These are phyloP conservation scores for Sphaerophoria taeniata DNA, from an alignment of 2,888 invertebrate genomes.

Conservation along the genomic window DNA sequence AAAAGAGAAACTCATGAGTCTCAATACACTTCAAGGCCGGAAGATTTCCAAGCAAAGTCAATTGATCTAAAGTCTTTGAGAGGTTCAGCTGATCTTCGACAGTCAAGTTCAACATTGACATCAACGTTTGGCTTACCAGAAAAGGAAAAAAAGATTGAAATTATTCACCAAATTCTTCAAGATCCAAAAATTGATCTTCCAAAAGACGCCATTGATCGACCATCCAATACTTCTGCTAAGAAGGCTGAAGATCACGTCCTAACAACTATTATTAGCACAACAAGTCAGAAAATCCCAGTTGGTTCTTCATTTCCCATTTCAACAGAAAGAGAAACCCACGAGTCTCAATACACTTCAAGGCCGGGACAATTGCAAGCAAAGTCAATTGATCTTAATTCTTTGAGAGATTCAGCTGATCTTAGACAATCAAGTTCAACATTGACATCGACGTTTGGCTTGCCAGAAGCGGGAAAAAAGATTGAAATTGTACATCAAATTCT, in stretches of 20 bases:
- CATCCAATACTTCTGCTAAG: too few relatives aligned
- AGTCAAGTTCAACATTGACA: conserved; percentile 1
- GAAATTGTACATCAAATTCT: conserved; percentile 14
- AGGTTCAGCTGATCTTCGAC: neutral
- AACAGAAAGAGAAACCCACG: neutral
- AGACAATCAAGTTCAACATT: conserved; percentile 5
- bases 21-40: conserved; percentile 1
- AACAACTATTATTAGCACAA: too few relatives aligned
- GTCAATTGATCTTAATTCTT: conserved; percentile 77
- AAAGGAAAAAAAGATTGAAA: neutral
- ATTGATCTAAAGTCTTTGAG: conserved; percentile 76
- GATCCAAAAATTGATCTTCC: too few relatives aligned
- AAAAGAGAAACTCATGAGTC: neutral
- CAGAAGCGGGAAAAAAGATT: neutral
- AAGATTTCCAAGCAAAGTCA: conserved; percentile 75
- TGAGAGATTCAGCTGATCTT: neutral
- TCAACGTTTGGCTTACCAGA: conserved; percentile 7
- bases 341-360: neutral
- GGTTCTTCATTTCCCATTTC: conserved; percentile 12
- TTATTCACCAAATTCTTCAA: conserved; percentile 2
- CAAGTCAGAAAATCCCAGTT: too few relatives aligned
- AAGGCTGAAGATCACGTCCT: too few relatives aligned
- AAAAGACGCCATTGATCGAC: too few relatives aligned
- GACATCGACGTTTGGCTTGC: conserved; percentile 3
- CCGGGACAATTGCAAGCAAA: conserved; percentile 67